Base-by-base conservation (phyloP, 2,113 vertebrate genomes). In the Dicrurus megarhynchus region DNA sequence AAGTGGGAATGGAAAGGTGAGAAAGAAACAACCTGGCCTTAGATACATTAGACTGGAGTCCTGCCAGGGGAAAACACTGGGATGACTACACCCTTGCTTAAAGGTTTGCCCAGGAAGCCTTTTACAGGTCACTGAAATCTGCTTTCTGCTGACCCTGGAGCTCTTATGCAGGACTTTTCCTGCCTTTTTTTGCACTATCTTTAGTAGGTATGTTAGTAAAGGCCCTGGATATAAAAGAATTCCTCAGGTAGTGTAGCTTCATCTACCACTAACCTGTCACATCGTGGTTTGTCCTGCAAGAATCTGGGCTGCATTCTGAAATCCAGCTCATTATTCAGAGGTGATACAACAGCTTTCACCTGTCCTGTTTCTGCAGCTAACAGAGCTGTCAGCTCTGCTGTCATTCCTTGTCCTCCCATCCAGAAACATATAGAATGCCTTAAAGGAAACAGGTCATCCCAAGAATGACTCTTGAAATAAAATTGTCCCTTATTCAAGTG, bases 361-460 rank as follows among this genome's bases (percentile, higher is more conserved):
- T 20, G 14, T 94, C 90, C 93, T 95, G 60, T 67, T 95, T 94
- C 88, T 95, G 59, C 68, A 89, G 92, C 81, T 98, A 98, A 98
- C 97, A 95, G 96, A 97, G 83, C 96, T 98, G 96, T 97, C 98
- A 97, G 94, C 37, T 83, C 47, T 2, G 2, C 92, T 97, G 97
- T 93, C 97, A 96, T 44, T 96, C 10, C 92, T 87, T 94, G 87
- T 97, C 91, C 90, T 68, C 71, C 73, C 20, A 0, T 44, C 70
- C 92, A 83, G 47, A 57, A 94, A 91, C 33, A 76, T 14, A 93
- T 10, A 81, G 91, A 93, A 94, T 93, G 35, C 57, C 84, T 95
- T 90, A 84, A 97, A 97, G 67, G 85, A 84, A 95, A 74, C 41
- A 71, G 90, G 89, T 42, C 74, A 80, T 88, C 83, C 73, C 46